Conservation (phyloP, 2,113 vertebrate species). For the Euleptes europaea region DNA sequence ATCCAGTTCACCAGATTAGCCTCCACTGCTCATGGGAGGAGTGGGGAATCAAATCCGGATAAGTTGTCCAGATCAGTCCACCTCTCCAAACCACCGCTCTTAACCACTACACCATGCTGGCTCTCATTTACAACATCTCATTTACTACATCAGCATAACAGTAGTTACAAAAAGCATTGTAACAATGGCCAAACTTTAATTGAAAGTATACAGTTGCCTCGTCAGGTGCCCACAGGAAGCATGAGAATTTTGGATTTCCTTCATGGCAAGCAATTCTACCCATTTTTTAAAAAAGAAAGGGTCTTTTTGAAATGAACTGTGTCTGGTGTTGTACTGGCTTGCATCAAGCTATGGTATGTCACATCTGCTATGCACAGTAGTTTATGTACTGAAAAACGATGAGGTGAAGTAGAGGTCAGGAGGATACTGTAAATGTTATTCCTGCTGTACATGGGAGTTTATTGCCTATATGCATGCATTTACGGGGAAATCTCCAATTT, state of each 20-base stretch:
- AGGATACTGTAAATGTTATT: slow-evolving; percentile 60
- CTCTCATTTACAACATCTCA: too few species aligned
- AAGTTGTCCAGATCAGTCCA: too few species aligned
- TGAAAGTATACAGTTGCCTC: slow-evolving; percentile 26
- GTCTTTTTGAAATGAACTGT: slow-evolving; percentile 47
- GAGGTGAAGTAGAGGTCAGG: slow-evolving; percentile 67
- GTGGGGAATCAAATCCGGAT: too few species aligned
- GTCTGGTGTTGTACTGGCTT: slow-evolving; percentile 55
- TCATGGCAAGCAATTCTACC: slow-evolving; percentile 29
- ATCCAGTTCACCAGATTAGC: too few species aligned
- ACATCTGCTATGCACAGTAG: slow-evolving; percentile 64
- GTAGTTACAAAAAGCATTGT: slow-evolving; percentile 8
- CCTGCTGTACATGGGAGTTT: slow-evolving; percentile 56
- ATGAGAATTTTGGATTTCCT: slow-evolving; percentile 31
- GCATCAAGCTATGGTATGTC: slow-evolving; percentile 59
- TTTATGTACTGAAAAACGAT: slow-evolving; percentile 63
- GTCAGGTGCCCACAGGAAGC: slow-evolving; percentile 45
- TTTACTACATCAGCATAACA: neutral
- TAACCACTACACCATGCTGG: too few species aligned
- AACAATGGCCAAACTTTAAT: neutral
- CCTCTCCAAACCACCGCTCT: too few species aligned
- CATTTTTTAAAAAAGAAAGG: slow-evolving; percentile 48
- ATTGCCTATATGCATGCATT: slow-evolving; percentile 16
- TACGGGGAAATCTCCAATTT: slow-evolving; percentile 34
- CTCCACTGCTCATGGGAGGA: too few species aligned